Percentiles rank a stretch among this genome's conserved stretches.
These are phyloP conservation scores for Thymelicus lineola DNA, from an alignment of 2,888 invertebrate species.

Conservation along the genomic window DNA sequence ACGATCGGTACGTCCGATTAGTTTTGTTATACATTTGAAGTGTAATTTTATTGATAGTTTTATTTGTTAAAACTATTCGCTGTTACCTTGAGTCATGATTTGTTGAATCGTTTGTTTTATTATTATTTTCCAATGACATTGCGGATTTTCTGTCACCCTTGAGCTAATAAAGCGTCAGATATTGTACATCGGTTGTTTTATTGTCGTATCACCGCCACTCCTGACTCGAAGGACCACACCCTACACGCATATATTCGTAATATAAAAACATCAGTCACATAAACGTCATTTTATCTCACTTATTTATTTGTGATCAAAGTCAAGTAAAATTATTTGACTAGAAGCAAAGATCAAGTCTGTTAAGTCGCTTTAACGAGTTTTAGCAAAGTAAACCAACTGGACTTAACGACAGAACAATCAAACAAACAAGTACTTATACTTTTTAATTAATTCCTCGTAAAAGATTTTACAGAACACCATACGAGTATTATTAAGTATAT, in stretches of 20 bases:
- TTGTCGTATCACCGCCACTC: conserved; percentile 42
- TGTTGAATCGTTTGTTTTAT: conserved; percentile 83
- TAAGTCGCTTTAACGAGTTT: too few species aligned
- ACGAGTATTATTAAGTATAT: background rate
- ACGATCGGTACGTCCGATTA: conserved; percentile 42
- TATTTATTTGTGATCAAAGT: too few species aligned
- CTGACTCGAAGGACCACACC: too few species aligned
- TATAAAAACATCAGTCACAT: too few species aligned
- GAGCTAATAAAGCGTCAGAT: conserved; percentile 83
- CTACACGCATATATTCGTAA: too few species aligned
- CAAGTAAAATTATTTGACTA: too few species aligned
- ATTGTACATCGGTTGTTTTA: conserved; percentile 75
- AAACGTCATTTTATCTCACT: too few species aligned
- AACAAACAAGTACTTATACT: too few species aligned
- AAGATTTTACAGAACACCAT: background rate
- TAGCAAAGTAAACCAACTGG: too few species aligned
- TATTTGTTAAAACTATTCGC: conserved; percentile 80
- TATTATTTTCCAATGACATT: conserved; percentile 82
- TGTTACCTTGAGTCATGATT: conserved; percentile 84
- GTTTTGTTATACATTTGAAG: conserved; percentile 71
- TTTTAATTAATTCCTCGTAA: background rate
- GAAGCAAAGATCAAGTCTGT: too few species aligned
- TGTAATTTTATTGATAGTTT: conserved; percentile 80
- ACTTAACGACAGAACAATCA: too few species aligned
- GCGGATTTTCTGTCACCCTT: conserved; percentile 82